Conservation (phyloP, 2,888 invertebrate species). For the Drosophila fungiperda region DNA sequence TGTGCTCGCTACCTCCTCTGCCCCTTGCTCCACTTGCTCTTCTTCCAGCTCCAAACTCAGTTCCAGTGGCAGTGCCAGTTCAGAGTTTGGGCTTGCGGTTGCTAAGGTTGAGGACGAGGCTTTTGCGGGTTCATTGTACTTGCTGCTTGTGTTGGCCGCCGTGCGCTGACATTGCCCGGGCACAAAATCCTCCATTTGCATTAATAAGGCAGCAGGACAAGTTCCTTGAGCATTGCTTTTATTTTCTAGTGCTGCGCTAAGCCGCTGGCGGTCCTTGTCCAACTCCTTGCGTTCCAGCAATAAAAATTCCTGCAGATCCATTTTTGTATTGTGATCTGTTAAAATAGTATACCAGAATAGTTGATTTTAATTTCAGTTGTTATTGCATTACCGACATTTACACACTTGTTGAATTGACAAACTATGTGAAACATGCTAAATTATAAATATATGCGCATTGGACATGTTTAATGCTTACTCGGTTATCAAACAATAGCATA, state of each 20-base stretch:
- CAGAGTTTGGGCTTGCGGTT: constrained; percentile 58
- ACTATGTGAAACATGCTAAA: not conserved
- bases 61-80: constrained; percentile 49
- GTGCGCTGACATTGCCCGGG: constrained; percentile 63
- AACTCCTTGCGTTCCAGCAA: constrained; percentile 64
- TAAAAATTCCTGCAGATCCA: constrained; percentile 77
- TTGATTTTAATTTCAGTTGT: not conserved
- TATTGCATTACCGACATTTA: not conserved
- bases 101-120: constrained; percentile 60
- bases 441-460: not conserved
- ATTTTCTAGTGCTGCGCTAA: constrained; percentile 32
- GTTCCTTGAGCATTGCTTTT: constrained; percentile 11
- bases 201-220: constrained; percentile 65
- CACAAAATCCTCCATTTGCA: constrained; percentile 48
- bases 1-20: constrained; percentile 7
- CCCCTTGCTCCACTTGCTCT: constrained; percentile 3
- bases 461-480: not conserved
- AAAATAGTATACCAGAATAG: not conserved
- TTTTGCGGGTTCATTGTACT: constrained; percentile 62
- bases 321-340: constrained; percentile 28
- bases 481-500: not conserved
- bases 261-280: constrained; percentile 62
- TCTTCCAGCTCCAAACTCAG: constrained; percentile 13
- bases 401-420: not conserved
- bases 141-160: constrained; percentile 30